Evolutionary conservation across 2,113 vertebrate genomes (phyloP).

Genomic region (Trachemys scripta): DNA sequence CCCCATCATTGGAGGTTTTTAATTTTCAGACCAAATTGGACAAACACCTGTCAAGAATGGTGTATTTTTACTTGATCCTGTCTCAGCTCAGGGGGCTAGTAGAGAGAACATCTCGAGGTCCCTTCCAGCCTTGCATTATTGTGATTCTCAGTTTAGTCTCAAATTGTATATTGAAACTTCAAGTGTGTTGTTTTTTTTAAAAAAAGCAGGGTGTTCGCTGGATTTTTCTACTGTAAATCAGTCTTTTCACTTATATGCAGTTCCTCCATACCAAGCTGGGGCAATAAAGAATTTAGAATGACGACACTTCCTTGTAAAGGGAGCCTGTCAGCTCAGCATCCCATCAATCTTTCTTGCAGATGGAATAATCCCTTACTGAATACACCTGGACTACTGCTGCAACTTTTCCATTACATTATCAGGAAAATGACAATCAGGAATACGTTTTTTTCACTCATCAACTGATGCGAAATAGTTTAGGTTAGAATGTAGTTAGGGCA

Average conservation of each 20-base stretch:
- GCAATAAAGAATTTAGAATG: not conserved
- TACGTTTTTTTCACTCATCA: not conserved
- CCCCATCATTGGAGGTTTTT: not conserved
- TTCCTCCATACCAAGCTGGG: not conserved
- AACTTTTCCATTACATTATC: not conserved
- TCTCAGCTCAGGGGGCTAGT: not conserved
- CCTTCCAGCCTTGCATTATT: not conserved
- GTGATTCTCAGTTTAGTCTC: not conserved
- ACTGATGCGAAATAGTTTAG: not conserved
- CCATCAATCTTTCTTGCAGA: not conserved
- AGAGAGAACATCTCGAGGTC: not conserved
- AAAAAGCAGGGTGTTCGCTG: not conserved
- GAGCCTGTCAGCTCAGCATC: not conserved
- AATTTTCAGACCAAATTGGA: not conserved
- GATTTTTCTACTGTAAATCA: not conserved
- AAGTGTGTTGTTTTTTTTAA: too few relatives aligned
- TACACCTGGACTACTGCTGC: not conserved
- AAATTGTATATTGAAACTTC: not conserved
- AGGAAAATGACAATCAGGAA: not conserved
- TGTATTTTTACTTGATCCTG: not conserved
- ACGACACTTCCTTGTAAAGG: not conserved
- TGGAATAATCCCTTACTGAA: not conserved
- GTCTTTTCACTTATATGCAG: not conserved
- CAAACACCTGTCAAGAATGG: not conserved
- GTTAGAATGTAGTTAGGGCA: not conserved